Percentiles rank a stretch among this genome's conserved stretches.
These are phyloP conservation scores for Aphelocoma coerulescens DNA, from an alignment of 2,113 vertebrate species.

Conservation along the genomic window DNA sequence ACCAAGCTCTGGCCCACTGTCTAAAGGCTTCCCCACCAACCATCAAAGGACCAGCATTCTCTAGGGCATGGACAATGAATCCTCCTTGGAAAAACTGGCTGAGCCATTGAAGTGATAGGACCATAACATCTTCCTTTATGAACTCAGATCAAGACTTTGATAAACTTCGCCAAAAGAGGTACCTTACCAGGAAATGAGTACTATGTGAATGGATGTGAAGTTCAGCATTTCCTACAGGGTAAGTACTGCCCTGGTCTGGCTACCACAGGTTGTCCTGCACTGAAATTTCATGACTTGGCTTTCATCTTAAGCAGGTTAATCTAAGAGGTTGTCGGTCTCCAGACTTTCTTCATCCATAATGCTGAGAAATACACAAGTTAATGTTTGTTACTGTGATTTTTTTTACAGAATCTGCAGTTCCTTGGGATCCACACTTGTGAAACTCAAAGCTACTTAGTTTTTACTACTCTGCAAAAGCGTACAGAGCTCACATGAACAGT, in stretches of 20 bases:
- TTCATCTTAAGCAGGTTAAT: background rate
- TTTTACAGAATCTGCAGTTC: background rate
- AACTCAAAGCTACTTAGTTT: background rate
- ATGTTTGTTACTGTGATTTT: background rate
- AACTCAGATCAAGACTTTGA: background rate
- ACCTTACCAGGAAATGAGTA: background rate
- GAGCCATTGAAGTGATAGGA: background rate
- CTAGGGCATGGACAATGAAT: background rate
- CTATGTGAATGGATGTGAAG: background rate
- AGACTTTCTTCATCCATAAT: background rate
- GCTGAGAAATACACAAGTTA: background rate
- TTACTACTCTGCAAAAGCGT: background rate
- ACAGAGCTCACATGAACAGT: background rate
- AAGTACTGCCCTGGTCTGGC: background rate
- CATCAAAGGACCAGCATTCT: background rate
- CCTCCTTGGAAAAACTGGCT: background rate
- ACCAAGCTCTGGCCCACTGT: background rate
- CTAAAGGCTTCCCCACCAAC: background rate
- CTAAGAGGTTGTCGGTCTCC: background rate
- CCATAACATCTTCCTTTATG: background rate
- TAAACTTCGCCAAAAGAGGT: background rate
- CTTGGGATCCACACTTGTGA: background rate
- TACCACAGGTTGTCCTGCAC: background rate
- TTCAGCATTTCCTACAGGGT: background rate
- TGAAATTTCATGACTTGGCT: background rate